These are phyloP conservation scores for Crotalus horridus DNA, from an alignment of 2,113 vertebrate species.

Conservation along the genomic window DNA sequence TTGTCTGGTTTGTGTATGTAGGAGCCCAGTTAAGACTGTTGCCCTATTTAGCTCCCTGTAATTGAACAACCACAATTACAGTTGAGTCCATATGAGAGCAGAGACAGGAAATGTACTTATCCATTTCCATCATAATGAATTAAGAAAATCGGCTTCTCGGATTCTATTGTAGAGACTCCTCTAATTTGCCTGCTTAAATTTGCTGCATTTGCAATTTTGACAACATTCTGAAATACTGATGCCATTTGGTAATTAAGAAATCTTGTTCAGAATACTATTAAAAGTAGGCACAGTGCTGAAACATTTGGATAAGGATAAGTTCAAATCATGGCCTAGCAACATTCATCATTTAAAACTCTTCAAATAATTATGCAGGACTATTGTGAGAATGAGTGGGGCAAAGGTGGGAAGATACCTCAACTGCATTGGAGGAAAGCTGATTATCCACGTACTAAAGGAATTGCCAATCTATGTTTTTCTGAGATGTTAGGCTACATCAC, in stretches of 20 bases:
- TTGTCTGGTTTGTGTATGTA: background rate
- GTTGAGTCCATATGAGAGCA: background rate
- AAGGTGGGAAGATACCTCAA: background rate
- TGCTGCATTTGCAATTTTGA: background rate
- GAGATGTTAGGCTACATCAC: background rate
- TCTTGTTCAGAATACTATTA: background rate
- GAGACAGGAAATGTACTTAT: background rate
- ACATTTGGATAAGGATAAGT: background rate
- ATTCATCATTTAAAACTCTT: background rate
- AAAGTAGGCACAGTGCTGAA: background rate
- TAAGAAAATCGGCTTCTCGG: background rate
- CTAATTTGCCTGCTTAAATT: background rate
- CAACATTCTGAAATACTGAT: background rate
- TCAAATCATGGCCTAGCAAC: background rate
- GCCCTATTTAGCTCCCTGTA: background rate
- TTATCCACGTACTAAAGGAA: background rate
- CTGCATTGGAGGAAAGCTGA: background rate
- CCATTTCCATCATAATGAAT: background rate
- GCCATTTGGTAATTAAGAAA: background rate
- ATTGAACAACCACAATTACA: background rate
- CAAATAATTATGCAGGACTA: background rate
- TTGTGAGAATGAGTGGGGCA: background rate
- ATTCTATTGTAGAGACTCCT: background rate
- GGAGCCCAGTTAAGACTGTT: background rate
- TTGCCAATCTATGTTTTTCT: background rate